Evolutionary conservation across 2,888 invertebrate species (phyloP), one percentile per base, ranked within the genome.

Genomic region (Drosophila fulvimacula): DNA sequence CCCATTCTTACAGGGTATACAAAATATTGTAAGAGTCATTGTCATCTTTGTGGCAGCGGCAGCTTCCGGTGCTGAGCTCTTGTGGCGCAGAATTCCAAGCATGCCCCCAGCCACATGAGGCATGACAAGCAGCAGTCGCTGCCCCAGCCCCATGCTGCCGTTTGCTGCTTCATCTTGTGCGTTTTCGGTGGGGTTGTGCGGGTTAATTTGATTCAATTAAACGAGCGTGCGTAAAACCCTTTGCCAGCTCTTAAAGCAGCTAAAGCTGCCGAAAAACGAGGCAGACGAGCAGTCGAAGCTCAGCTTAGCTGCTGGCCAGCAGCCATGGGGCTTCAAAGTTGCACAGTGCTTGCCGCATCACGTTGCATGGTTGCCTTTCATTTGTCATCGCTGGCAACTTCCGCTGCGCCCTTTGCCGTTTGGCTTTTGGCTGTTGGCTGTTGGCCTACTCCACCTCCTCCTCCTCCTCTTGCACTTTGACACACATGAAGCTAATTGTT

Each of bases 151-250:
- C 46, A 2, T 10, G 15, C 56, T 52, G n/a, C 42, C 36, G 7
- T 42, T 27, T 48, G 46, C 21, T 56, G 11, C 24, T 17, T 30
- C 36, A 3, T 42, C 13, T 56, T 42, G 7, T 19, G n/a, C n/a
- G 36, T 10, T 24, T 71, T 41, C 10, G 38, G 41, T 79, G 63
- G 73, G 70, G 75, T 68, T 79, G 72, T 60, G 62, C 75, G 76
- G 88, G 82, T 85, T 88, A 88, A 86, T 88, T 85, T 73, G 76
- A 88, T 86, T 86, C 85, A 86, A 86, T 86, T 86, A 88, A 86
- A 67, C 64, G 69, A 68, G 65, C 71, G 72, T 71, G 71, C 71
- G 61, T 74, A 70, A 66, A 69, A 67, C 79, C 77, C 79, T 77
- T 79, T 79, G 73, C 69, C 79, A 79, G 62, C 68, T 69, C 79